Base-by-base conservation (phyloP, 2,797 vertebrate genomes). In the Danio choprae region DNA sequence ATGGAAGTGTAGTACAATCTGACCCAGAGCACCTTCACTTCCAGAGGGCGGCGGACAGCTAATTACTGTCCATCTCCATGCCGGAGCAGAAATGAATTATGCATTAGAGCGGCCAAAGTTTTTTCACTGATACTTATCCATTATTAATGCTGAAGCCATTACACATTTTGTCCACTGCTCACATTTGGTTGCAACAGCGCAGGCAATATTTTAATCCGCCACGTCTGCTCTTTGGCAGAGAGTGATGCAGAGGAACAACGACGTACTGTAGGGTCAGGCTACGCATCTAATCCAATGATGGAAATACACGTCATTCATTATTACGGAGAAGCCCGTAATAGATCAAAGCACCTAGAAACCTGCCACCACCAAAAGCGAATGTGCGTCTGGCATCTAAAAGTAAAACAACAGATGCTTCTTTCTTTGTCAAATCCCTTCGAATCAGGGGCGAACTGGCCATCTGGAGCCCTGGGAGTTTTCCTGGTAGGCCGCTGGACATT, bases 61-160 rank as follows among this genome's bases (percentile, higher is more conserved):
- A 68, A 77, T 77, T 62, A 70, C 55, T 51, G 50, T 48, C 68
- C 53, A 41, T 55, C 40, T 80, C 67, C 38, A 2, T 67, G 43
- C 71, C 55, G 64, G 22, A 40, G 22, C 51, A 68, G 29, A 64
- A 10, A 71, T 85, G 51, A 83, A 85, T 85, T 60, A 85, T 83
- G 69, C 13, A 83, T 80, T 51, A 68, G 62, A 64, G 15, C 46
- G 75, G 60, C 80, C 74, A 82, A 70, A 81, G 64, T 69, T 55
- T 81, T 75, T 67, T 71, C 59, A 59, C 44, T 65, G 53, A 78
- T 79, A 78, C 72, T 68, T 51, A 73, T 84, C 77, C 77, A 80
- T 82, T 86, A 86, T 84, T 84, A 86, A 86, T 75, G 65, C 36
- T 67, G 44, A 74, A 60, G 71, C 79, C 56, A 65, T 84, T 86